Evolutionary conservation across 2,113 vertebrate species (phyloP), one percentile per base, ranked within the genome.

Genomic region (Cyprinodon tularosa): DNA sequence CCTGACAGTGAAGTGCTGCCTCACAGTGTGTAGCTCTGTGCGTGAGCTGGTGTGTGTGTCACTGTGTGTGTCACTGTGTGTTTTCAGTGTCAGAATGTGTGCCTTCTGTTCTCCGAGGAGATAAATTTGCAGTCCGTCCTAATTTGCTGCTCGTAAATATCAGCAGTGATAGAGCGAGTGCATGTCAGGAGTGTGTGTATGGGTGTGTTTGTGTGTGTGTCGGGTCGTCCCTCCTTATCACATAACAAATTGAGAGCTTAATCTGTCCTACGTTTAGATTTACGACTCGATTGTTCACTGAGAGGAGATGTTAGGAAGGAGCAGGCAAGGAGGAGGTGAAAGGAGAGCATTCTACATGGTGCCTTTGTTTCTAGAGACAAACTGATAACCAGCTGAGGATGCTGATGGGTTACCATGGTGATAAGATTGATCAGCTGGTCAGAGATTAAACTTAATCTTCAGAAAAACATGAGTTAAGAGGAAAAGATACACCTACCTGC

Each of bases 201-300:
- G 65, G 39, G 29, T 47, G 44, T 66, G 62, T 60, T 15, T 38
- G 67, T 71, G 48, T 60, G 68, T 67, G 63, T 62, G 70, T 39
- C 17, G 0, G 62, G 40, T 80, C 62, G 62, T 77, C 60, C 42
- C 70, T 84, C 37, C 69, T 81, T 85, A 88, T 86, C 83, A 78
- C 40, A 76, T 78, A 83, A 80, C 74, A 86, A 81, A 84, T 82
- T 89, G 76, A 90, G 84, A 81, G 82, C 74, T 77, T 81, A 84
- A 86, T 86, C 86, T 84, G 81, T 84, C 64, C 39, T 12, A 38
- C 2, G 9, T 60, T 67, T 62, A 83, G 86, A 90, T 90, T 90
- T 88, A 90, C 29, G 45, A 75, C 67, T 60, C 10, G n/a, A 66
- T 70, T 11, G 3, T 60, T 53, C 38, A 8, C 36, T 66, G 39